A percentile compares a stretch with the other conserved stretches of the same genome.
These are phyloP conservation scores for Toxostoma redivivum DNA, from an alignment of 2,113 vertebrate genomes.

Conservation along the genomic window DNA sequence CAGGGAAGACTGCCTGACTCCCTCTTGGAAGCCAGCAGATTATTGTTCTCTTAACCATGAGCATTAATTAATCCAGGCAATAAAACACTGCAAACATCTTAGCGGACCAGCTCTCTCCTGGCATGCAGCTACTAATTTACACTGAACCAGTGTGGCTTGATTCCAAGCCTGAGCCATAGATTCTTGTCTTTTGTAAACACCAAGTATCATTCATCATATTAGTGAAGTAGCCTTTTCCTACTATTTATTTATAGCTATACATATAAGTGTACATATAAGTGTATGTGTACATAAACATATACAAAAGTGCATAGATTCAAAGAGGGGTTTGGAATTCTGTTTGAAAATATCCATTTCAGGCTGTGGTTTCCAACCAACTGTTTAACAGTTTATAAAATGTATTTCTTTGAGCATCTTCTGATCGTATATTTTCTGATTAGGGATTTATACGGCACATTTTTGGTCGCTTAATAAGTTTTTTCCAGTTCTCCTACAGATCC, in stretches of 20 bases:
- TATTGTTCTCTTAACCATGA: conserved; percentile 31
- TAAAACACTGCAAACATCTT: conserved; percentile 22
- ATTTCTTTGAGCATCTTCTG: background rate
- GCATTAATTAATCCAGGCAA: conserved; percentile 45
- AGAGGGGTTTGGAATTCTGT: background rate
- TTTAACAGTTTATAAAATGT: background rate
- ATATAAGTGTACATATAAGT: background rate
- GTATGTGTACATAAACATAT: background rate
- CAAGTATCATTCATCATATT: background rate
- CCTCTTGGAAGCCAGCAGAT: conserved; percentile 20
- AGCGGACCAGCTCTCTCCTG: conserved; percentile 12
- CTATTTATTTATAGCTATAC: background rate
- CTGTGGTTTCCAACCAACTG: background rate
- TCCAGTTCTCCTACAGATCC: background rate
- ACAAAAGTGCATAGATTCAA: background rate
- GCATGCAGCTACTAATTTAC: background rate
- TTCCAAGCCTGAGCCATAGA: background rate
- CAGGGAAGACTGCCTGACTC: background rate
- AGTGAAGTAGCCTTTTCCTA: background rate
- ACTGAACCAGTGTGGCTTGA: background rate
- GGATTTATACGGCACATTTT: background rate
- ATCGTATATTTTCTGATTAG: background rate
- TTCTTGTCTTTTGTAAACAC: conserved; percentile 17
- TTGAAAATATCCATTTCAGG: background rate
- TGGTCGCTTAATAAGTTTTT: background rate